Evolutionary conservation across 37 sponge, comb jelly and placozoan genomes (phyloP).

Genomic region (Aphrocallistes beatrix): DNA sequence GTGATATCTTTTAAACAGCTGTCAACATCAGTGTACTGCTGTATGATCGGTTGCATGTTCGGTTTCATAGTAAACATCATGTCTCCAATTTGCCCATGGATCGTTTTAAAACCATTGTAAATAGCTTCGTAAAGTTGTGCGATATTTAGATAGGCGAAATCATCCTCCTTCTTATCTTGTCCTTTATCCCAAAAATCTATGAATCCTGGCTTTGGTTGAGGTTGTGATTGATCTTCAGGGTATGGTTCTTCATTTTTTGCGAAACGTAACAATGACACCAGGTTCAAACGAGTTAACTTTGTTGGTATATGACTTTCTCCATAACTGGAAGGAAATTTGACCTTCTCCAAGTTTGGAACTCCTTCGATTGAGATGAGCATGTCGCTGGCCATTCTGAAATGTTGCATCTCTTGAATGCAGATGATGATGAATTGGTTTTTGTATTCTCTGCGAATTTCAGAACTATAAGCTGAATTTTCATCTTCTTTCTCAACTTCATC

Average conservation of each 20-base stretch:
- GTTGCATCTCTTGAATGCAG: slow-evolving; percentile 7
- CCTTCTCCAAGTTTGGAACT: background rate
- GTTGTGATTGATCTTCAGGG: too few relatives aligned
- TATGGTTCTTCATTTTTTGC: slow-evolving; percentile 17
- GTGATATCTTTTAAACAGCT: background rate
- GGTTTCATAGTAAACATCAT: background rate
- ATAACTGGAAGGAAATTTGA: background rate
- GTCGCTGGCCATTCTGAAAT: background rate
- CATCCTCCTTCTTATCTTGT: background rate
- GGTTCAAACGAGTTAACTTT: background rate
- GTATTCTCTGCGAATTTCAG: background rate
- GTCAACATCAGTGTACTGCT: background rate
- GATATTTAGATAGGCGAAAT: background rate
- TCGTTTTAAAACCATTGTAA: background rate
- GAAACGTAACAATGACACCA: background rate
- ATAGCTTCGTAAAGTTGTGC: background rate
- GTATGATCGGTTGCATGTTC: background rate
- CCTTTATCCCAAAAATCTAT: too few relatives aligned
- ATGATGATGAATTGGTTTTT: background rate
- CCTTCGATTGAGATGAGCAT: background rate
- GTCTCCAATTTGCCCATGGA: background rate
- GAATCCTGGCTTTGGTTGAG: too few relatives aligned
- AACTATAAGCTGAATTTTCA: background rate
- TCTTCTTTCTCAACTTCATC: background rate
- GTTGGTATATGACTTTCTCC: background rate